Percentiles rank a stretch among this genome's conserved stretches.
These are phyloP conservation scores for Dicyrtomina minuta DNA, from an alignment of 2,888 invertebrate genomes.

Conservation along the genomic window DNA sequence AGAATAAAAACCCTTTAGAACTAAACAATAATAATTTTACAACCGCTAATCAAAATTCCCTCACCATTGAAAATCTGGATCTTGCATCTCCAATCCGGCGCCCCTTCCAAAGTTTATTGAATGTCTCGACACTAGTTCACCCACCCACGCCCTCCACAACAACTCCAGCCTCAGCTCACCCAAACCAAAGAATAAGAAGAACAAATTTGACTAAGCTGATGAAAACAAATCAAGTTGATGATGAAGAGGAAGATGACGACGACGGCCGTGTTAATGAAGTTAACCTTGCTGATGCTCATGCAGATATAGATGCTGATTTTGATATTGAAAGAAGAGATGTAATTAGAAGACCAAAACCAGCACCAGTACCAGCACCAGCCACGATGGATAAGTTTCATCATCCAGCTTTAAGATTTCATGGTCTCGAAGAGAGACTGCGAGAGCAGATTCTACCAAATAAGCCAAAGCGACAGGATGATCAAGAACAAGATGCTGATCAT, in stretches of 20 bases:
- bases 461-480: too few species aligned
- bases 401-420: constrained; percentile 22
- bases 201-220: neutral
- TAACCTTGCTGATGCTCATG: too few species aligned
- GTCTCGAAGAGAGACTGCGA: too few species aligned
- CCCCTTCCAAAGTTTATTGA: constrained; percentile 24
- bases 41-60: constrained; percentile 24
- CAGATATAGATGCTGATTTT: too few species aligned
- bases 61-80: neutral
- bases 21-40: constrained; percentile 26
- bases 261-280: neutral
- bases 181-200: neutral
- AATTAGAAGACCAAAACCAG: neutral
- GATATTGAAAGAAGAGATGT: neutral
- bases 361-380: neutral
- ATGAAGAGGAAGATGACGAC: constrained; percentile 3
- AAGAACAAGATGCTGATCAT: constrained; percentile 26
- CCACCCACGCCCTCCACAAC: constrained; percentile 20
- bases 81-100: constrained; percentile 17
- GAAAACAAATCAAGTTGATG: constrained; percentile 3
- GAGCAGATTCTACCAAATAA: neutral
- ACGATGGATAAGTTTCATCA: neutral
- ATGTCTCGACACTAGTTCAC: constrained; percentile 18
- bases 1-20: constrained; percentile 3
- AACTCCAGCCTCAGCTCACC: neutral